Evolutionary conservation across 2,797 vertebrate genomes (phyloP), one percentile per base, ranked within the genome.

Genomic region (Enteromius fasciolatus): DNA sequence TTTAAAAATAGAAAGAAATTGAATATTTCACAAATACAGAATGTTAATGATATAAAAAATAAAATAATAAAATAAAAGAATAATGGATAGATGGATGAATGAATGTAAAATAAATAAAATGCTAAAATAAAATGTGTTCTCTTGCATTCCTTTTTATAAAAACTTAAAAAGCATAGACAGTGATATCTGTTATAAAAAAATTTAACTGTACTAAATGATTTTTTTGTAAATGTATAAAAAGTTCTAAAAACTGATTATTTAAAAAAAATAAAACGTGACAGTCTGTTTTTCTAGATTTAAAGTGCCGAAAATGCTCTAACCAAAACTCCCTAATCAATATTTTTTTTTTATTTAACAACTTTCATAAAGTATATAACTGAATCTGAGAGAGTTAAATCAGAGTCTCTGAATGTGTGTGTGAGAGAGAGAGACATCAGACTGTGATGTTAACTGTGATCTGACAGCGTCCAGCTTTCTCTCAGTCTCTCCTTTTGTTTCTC

Each of bases 381-480:
- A 59, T 39, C n/a, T 59, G 68, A 72, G 68, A 28, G 8, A 11
- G 25, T 18, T 70, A 25, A 28, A 70, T 70, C 41, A 46, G 36
- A 68, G 68, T 44, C 17, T 75, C 7, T 33, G 10, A 7, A 31
- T 46, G 14, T 46, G 23, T 44, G 36, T 17, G 64, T 64, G 28
- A 28, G 52, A 31, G 57, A 76, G 17, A 69, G 50, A 69, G 66
- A 80, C 9, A 59, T 80, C 78, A 70, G 48, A 68, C 48, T 28
- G 23, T 80, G 77, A 69, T 20, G 23, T 68, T 9, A 54, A 20
- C 59, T 36, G 50, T 44, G 41, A 66, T 83, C 23, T 28, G 36
- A 78, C 70, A 78, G 78, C 73, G 52, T 83, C 81, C 73, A 81
- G 68, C 74, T 79, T 52, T 59, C 5, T 72, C 8, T 69, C 41